Conservation (phyloP, 2,113 vertebrate genomes). For the Myxocyprinus asiaticus region DNA sequence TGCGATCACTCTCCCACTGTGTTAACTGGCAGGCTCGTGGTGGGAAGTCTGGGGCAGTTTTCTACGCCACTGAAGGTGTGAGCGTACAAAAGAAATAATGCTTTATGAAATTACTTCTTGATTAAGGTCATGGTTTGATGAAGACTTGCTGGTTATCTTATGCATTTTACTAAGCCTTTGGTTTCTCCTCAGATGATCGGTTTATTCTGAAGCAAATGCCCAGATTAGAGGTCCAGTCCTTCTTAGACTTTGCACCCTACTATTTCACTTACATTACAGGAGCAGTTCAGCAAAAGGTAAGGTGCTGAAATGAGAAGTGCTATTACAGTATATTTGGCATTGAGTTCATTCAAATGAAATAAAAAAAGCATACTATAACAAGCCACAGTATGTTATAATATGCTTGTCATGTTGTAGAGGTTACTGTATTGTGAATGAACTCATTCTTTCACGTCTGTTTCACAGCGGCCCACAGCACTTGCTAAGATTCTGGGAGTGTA, state of each 20-base stretch:
- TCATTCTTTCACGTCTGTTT: background rate
- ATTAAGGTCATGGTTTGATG: no score
- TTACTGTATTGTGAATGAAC: background rate
- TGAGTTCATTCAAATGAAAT: background rate
- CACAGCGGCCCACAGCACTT: conserved; percentile 90
- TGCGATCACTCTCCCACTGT: conserved; percentile 93
- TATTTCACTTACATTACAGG: conserved; percentile 97
- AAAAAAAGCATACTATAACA: background rate
- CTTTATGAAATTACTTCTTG: no score
- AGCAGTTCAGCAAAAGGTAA: conserved; percentile 95
- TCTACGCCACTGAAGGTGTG: conserved; percentile 94
- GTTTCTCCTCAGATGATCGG: conserved; percentile 81
- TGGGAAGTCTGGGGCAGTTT: conserved; percentile 94
- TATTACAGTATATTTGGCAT: background rate
- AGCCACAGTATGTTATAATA: background rate
- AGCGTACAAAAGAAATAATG: no score
- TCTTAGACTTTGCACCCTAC: conserved; percentile 95
- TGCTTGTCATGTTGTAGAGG: no score
- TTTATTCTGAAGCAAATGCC: conserved; percentile 99
- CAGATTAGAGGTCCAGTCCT: conserved; percentile 95
- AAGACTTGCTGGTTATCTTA: no score
- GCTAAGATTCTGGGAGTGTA: conserved; percentile 98
- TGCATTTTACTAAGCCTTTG: background rate
- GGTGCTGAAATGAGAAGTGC: background rate
- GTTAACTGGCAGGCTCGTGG: conserved; percentile 97